Conservation (phyloP, 2,113 vertebrate genomes). For the Chionodraco myersi region DNA sequence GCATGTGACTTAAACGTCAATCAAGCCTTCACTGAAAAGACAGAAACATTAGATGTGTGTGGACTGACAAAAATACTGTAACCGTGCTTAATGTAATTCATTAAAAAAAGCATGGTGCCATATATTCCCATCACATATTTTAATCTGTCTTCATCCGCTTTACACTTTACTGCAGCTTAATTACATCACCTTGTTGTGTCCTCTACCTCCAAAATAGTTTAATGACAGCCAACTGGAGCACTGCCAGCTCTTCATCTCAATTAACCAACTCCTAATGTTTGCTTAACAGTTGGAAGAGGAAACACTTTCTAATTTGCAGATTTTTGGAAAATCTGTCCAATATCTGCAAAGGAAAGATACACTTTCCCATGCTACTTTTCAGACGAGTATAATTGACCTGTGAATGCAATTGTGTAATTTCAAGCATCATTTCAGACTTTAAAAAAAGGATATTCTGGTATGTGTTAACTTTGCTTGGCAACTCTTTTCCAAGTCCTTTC, state of each 20-base stretch:
- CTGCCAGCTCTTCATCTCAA: neutral
- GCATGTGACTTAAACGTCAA: neutral
- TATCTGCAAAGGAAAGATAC: neutral
- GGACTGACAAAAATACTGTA: neutral
- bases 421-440: neutral
- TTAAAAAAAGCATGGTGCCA: neutral
- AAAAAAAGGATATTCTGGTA: neutral
- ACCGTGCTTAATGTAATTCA: neutral
- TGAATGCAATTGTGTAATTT: neutral
- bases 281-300: neutral
- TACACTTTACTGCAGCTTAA: neutral
- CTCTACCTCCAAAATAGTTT: neutral
- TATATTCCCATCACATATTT: neutral
- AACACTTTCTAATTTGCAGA: neutral
- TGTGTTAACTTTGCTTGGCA: conserved; percentile 4
- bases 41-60: neutral
- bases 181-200: neutral
- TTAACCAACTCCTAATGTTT: neutral
- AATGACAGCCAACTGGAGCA: neutral
- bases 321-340: neutral
- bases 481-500: conserved; percentile 1
- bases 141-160: neutral
- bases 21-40: neutral
- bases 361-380: no score
- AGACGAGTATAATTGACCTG: neutral